phyloP scores from a whole-genome alignment of 2,113 vertebrate genomes.

The Corvus hawaiiensis region DNA sequence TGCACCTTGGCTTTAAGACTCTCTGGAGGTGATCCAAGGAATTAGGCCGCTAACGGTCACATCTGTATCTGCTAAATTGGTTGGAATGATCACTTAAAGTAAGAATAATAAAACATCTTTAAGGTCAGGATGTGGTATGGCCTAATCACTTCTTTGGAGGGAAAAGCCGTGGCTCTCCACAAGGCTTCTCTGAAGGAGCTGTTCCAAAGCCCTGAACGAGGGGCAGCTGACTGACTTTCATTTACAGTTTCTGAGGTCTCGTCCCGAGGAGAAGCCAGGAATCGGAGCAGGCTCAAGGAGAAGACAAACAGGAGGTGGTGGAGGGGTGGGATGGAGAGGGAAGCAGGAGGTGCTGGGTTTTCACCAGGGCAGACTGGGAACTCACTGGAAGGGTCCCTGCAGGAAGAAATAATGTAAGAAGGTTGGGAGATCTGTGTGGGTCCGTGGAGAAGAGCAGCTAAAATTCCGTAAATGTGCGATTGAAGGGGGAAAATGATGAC shows the following conservation, averaged over 20 bases:
- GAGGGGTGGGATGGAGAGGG: not conserved
- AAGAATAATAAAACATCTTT: constrained; percentile 56
- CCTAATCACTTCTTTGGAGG: not conserved
- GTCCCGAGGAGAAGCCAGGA: fast-evolving
- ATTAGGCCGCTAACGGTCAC: constrained; percentile 46
- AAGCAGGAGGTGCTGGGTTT: not conserved
- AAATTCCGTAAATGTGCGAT: not conserved
- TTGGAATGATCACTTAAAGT: constrained; percentile 44
- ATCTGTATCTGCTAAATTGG: constrained; percentile 63
- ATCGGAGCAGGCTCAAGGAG: not conserved
- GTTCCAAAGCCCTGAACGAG: not conserved
- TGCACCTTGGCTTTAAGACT: constrained; percentile 54
- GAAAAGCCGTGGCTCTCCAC: not conserved
- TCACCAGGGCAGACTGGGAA: not conserved
- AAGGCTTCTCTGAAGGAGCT: not conserved
- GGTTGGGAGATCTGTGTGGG: not conserved
- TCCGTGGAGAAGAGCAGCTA: fast-evolving
- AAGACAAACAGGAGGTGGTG: not conserved
- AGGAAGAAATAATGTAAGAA: fast-evolving
- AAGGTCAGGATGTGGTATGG: not conserved
- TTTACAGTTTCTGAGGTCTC: not conserved
- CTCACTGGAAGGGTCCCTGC: not conserved
- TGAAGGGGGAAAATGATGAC: fast-evolving
- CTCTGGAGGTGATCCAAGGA: constrained; percentile 55
- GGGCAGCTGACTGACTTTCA: not conserved